Evolutionary conservation across 2,797 vertebrate species (phyloP).

Genomic region (Gobionotothen gibberifrons): DNA sequence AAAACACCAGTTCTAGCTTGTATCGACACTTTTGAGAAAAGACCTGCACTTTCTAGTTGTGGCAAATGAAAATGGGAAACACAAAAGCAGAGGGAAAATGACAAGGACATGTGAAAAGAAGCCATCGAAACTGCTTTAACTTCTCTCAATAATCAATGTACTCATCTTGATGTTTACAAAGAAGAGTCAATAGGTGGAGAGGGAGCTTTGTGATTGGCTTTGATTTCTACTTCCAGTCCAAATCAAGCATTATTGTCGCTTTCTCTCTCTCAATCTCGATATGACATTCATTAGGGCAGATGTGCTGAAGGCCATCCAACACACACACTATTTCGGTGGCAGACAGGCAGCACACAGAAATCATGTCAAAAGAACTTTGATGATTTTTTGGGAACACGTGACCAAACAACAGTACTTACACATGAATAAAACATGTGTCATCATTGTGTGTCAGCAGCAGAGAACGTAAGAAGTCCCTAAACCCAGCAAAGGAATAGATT

Average conservation of each 20-base stretch:
- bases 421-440: too few species aligned
- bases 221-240: slow-evolving; percentile 83
- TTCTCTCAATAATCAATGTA: slow-evolving; percentile 86
- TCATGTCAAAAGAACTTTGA: background rate
- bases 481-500: too few species aligned
- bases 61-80: slow-evolving; percentile 32
- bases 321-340: slow-evolving; percentile 23
- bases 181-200: slow-evolving; percentile 83
- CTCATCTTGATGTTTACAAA: slow-evolving; percentile 87
- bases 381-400: too few species aligned
- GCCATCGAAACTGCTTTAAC: slow-evolving; percentile 77
- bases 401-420: too few species aligned
- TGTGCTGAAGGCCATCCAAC: slow-evolving; percentile 41
- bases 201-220: slow-evolving; percentile 81
- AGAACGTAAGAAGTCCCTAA: too few species aligned
- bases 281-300: slow-evolving; percentile 81
- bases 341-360: background rate
- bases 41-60: background rate
- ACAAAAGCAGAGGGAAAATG: slow-evolving; percentile 61
- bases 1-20: slow-evolving; percentile 1
- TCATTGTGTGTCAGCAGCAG: too few species aligned
- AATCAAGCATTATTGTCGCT: slow-evolving; percentile 79
- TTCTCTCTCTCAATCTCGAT: slow-evolving; percentile 64
- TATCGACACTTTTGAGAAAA: slow-evolving; percentile 4
- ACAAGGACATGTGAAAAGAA: slow-evolving; percentile 76